A percentile compares a stretch with the other conserved stretches of the same genome.
Conservation (phyloP, 1,140 invertebrate species). For the Brachionus sp. region DNA sequence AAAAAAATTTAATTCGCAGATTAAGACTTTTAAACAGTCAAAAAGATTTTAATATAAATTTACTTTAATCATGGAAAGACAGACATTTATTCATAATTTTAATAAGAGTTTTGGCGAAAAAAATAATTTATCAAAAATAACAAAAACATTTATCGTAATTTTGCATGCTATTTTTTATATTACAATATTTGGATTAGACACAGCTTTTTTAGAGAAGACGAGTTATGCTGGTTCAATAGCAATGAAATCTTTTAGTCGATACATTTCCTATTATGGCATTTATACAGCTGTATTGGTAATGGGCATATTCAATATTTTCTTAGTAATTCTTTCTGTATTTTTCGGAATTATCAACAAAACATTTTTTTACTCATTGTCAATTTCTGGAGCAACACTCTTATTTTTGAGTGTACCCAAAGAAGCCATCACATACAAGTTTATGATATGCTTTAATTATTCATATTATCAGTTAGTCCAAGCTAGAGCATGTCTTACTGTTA, state of each 20-base stretch:
- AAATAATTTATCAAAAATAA: too few species aligned
- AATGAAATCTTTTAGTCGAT: not conserved
- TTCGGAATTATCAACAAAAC: not conserved
- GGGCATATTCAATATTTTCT: not conserved
- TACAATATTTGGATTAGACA: not conserved
- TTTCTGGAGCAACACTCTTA: not conserved
- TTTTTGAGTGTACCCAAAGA: not conserved
- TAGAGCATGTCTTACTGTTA: not conserved
- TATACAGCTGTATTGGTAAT: not conserved
- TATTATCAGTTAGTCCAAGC: not conserved
- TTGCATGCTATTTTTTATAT: not conserved
- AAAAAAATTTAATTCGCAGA: too few species aligned
- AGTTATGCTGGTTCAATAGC: not conserved
- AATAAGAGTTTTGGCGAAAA: too few species aligned
- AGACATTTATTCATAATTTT: too few species aligned
- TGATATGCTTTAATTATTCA: not conserved
- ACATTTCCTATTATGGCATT: not conserved
- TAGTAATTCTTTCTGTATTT: not conserved
- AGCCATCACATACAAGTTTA: not conserved
- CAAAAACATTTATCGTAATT: not conserved
- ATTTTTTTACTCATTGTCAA: not conserved
- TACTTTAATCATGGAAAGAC: too few species aligned
- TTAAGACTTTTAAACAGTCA: too few species aligned
- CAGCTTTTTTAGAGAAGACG: not conserved
- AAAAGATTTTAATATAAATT: too few species aligned